A percentile compares a stretch with the other conserved stretches of the same genome.
Conservation (phyloP, 1,140 invertebrate species). For the Thaumetopoea pityocampa region DNA sequence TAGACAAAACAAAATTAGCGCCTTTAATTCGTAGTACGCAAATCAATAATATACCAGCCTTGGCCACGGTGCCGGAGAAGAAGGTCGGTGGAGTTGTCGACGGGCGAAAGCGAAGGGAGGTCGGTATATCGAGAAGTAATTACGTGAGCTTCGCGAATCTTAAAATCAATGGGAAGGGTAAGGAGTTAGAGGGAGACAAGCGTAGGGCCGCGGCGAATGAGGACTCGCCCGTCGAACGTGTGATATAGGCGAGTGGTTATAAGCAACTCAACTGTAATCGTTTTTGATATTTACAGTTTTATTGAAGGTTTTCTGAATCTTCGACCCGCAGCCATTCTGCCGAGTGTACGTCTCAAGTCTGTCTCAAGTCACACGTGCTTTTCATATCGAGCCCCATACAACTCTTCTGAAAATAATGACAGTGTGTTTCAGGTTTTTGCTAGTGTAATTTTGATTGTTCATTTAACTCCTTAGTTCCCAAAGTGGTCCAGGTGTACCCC, state of each 20-base stretch:
- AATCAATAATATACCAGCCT: constrained; percentile 12
- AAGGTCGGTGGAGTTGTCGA: constrained; percentile 15
- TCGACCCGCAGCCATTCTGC: no score
- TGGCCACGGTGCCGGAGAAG: constrained; percentile 27
- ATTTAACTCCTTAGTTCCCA: no score
- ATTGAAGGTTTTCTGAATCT: no score
- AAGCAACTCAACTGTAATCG: constrained; percentile 7
- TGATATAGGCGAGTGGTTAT: constrained; percentile 27
- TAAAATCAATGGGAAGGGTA: constrained; percentile 49
- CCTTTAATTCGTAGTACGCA: constrained; percentile 26
- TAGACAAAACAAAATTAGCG: constrained; percentile 31
- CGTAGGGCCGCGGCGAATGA: constrained; percentile 16
- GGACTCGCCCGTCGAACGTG: constrained; percentile 30
- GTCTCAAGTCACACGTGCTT: no score
- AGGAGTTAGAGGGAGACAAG: constrained; percentile 14
- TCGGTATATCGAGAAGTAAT: constrained; percentile 60
- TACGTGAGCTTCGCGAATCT: constrained; percentile 70
- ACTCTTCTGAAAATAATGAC: no score
- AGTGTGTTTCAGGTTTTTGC: no score
- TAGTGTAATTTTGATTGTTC: no score
- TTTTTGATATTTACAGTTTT: no score
- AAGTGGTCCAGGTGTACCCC: no score
- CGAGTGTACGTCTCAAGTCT: no score
- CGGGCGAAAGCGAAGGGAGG: constrained; percentile 32
- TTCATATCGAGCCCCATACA: no score